Conservation (phyloP, 2,113 vertebrate genomes). For the Sus scrofa region DNA sequence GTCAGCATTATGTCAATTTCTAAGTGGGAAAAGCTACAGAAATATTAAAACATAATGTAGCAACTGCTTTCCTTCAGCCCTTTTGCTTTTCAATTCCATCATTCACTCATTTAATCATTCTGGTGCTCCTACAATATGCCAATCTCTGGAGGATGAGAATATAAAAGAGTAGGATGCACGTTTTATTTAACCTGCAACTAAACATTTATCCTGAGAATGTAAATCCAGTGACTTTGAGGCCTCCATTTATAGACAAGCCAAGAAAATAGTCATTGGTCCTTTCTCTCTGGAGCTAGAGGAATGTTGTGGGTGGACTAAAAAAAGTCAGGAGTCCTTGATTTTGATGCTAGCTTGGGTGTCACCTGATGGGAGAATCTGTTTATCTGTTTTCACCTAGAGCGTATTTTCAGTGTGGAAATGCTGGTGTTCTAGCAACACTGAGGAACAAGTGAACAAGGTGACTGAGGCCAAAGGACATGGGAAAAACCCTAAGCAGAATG, state of each 20-base stretch:
- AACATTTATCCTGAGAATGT: not conserved
- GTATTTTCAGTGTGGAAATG: not conserved
- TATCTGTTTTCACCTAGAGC: not conserved
- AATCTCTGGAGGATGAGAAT: not conserved
- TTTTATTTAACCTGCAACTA: not conserved
- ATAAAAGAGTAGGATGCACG: not conserved
- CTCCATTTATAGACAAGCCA: not conserved
- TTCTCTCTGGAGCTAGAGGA: not conserved
- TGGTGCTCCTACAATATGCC: not conserved
- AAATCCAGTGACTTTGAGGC: not conserved
- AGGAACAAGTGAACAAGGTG: not conserved
- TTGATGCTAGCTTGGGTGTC: not conserved
- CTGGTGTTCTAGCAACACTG: not conserved
- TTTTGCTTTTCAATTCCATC: not conserved
- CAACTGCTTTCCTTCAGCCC: not conserved
- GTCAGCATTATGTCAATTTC: not conserved
- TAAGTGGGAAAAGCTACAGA: not conserved
- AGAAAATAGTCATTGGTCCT: not conserved
- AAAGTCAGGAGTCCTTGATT: not conserved
- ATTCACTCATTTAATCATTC: not conserved
- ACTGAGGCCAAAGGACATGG: not conserved
- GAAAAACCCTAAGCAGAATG: not conserved
- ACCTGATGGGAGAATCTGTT: not conserved
- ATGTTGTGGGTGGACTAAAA: not conserved
- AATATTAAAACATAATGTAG: not conserved